Conservation (phyloP, 2,113 vertebrate species). For the Oceanites oceanicus region DNA sequence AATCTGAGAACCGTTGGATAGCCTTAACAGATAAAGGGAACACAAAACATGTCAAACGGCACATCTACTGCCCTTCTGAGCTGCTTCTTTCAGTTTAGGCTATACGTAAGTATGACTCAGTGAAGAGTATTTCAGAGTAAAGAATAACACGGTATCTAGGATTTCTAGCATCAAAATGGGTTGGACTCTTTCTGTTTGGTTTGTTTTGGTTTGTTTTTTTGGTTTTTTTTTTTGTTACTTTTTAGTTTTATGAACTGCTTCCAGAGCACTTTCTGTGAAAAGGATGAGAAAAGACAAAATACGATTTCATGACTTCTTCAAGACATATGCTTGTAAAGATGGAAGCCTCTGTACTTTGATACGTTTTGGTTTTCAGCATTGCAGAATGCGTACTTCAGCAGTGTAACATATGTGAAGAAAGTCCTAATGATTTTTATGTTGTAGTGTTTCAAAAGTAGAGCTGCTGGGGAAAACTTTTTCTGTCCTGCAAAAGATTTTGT, state of each 20-base stretch:
- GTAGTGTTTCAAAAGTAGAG: not conserved
- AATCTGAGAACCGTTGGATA: not conserved
- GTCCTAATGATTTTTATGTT: not conserved
- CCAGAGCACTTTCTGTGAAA: not conserved
- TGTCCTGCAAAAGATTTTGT: not conserved
- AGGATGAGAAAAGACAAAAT: too few relatives aligned
- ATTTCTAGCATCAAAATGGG: not conserved
- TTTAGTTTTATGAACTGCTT: not conserved
- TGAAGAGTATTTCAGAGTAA: not conserved
- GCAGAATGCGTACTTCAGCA: not conserved
- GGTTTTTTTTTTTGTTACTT: not conserved
- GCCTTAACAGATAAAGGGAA: not conserved
- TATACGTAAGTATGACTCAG: fast-evolving
- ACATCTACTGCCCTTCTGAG: not conserved
- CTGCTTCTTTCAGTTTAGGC: not conserved
- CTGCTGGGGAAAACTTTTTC: not conserved
- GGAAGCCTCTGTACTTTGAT: not conserved
- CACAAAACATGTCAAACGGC: not conserved
- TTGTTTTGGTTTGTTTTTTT: too few relatives aligned
- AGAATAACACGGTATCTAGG: not conserved
- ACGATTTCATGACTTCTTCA: not conserved
- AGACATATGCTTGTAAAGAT: not conserved
- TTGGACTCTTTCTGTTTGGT: not conserved
- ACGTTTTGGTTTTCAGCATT: not conserved
- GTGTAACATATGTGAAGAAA: not conserved